Percentiles rank a stretch among this genome's conserved stretches.
Conservation (phyloP, 2,113 vertebrate genomes). For the Ictidomys tridecemlineatus region DNA sequence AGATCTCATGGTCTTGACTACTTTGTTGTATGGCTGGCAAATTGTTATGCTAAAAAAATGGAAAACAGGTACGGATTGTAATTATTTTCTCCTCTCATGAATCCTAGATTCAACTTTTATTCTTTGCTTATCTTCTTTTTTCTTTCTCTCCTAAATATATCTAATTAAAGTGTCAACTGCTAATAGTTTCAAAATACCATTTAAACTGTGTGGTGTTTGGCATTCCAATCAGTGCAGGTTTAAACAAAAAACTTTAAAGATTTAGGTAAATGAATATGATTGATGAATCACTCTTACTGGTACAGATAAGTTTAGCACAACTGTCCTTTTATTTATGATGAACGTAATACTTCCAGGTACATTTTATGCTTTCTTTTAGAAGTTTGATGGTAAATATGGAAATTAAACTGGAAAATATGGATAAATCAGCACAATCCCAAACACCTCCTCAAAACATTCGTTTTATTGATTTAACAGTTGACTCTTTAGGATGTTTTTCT, state of each 20-base stretch:
- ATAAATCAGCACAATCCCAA: slow-evolving; percentile 80
- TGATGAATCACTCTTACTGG: slow-evolving; percentile 45
- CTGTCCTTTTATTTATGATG: slow-evolving; percentile 69
- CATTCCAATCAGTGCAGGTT: background rate
- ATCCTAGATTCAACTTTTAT: slow-evolving; percentile 23
- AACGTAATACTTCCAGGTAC: slow-evolving; percentile 68
- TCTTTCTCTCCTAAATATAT: slow-evolving; percentile 45
- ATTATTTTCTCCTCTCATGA: background rate
- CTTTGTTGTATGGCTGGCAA: background rate
- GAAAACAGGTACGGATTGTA: background rate
- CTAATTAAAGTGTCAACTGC: slow-evolving; percentile 55
- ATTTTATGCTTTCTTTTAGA: slow-evolving; percentile 75
- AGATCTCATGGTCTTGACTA: background rate
- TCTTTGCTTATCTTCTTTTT: slow-evolving; percentile 20
- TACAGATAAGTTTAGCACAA: slow-evolving; percentile 58
- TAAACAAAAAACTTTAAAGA: slow-evolving; percentile 48
- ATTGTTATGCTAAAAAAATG: background rate
- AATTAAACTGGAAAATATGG: slow-evolving; percentile 80
- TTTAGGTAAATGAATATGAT: slow-evolving; percentile 65
- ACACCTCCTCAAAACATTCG: slow-evolving; percentile 78
- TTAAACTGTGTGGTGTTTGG: slow-evolving; percentile 30
- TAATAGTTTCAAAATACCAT: slow-evolving; percentile 64
- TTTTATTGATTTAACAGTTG: slow-evolving; percentile 82
- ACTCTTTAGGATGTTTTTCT: slow-evolving; percentile 81
- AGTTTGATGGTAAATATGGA: slow-evolving; percentile 74